Evolutionary conservation across 2,888 invertebrate genomes (phyloP).

Genomic region (Eurytoma adleriae): DNA sequence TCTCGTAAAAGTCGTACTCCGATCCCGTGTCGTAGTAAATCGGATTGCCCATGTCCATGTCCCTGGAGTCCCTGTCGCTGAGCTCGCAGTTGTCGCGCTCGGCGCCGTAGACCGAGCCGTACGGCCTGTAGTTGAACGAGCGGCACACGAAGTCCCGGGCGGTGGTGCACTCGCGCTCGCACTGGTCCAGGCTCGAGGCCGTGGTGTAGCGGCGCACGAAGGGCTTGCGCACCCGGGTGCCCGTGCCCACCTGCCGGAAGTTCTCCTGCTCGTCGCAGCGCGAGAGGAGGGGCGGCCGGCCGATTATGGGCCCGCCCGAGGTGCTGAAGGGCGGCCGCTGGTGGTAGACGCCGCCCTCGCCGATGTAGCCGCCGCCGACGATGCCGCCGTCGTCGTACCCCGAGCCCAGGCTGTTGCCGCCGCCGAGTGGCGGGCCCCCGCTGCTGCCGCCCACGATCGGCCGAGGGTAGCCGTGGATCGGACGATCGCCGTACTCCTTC

Average conservation of each 20-base stretch:
- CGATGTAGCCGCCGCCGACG: constrained; percentile 71
- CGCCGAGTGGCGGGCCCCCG: constrained; percentile 63
- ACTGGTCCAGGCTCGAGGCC: constrained; percentile 86
- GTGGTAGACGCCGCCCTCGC: constrained; percentile 71
- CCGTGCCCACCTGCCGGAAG: constrained; percentile 88
- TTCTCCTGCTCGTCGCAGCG: constrained; percentile 89
- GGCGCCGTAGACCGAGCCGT: constrained; percentile 80
- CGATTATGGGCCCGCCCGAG: constrained; percentile 74
- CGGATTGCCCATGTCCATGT: constrained; percentile 90
- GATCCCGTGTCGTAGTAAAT: constrained; percentile 89
- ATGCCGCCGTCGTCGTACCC: constrained; percentile 72
- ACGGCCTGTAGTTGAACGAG: constrained; percentile 87
- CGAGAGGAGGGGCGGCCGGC: constrained; percentile 76
- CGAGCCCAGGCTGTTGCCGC: constrained; percentile 65
- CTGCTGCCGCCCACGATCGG: constrained; percentile 23
- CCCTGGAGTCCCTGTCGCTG: constrained; percentile 90
- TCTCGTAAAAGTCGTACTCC: constrained; percentile 91
- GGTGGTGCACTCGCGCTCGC: constrained; percentile 87
- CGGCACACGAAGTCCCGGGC: constrained; percentile 85
- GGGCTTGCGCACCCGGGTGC: constrained; percentile 87
- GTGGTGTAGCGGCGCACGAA: constrained; percentile 86
- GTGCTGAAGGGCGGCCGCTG: constrained; percentile 68
- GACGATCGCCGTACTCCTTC: constrained; percentile 61
- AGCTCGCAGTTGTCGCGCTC: constrained; percentile 92
- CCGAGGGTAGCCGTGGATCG: constrained; percentile 37